A percentile compares a stretch with the other conserved stretches of the same genome.
Conservation (phyloP, 2,888 invertebrate species). For the Byasa hedistus region DNA sequence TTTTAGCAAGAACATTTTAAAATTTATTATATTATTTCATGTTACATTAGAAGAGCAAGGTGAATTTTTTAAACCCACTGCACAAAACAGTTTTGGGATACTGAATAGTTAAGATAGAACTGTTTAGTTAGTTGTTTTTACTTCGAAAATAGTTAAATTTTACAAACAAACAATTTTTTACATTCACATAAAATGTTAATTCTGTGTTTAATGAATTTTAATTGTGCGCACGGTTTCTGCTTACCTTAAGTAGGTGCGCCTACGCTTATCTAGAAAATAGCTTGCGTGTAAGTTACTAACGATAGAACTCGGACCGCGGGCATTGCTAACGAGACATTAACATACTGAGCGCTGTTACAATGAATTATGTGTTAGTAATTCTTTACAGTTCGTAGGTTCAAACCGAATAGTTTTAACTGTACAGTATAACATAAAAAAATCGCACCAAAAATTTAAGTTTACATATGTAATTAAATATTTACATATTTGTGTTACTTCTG, state of each 20-base stretch:
- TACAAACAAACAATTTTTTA: too few species aligned
- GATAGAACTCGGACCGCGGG: constrained; percentile 1
- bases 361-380: neutral
- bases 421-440: too few species aligned
- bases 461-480: too few species aligned
- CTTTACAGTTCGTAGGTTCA: neutral
- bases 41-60: neutral
- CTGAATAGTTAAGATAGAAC: too few species aligned
- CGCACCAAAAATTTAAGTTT: too few species aligned
- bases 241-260: neutral
- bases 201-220: neutral
- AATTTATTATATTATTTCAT: neutral
- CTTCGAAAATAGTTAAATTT: too few species aligned
- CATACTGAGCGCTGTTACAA: constrained; percentile 5
- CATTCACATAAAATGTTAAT: neutral
- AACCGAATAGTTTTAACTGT: neutral
- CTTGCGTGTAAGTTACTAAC: constrained; percentile 14
- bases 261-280: neutral
- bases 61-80: too few species aligned
- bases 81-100: too few species aligned
- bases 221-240: neutral
- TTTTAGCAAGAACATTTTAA: too few species aligned
- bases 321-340: constrained; percentile 12
- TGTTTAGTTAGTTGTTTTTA: too few species aligned
- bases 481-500: too few species aligned